Base-by-base conservation (phyloP, 1,140 invertebrate genomes). In the Zophobas atratus region DNA sequence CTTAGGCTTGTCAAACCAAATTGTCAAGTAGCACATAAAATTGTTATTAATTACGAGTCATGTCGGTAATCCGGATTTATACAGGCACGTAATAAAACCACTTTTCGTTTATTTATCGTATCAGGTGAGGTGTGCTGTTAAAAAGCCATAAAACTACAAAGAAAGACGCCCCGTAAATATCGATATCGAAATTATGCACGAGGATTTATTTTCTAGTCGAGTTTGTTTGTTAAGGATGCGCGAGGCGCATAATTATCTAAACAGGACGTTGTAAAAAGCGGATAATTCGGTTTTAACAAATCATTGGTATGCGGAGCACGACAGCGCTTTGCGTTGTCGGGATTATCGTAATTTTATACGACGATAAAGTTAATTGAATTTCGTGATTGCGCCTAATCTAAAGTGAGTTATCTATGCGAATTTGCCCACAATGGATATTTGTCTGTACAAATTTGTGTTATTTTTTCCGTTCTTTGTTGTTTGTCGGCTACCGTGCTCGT, bases 1-100 rank as follows among this genome's bases (percentile, higher is more conserved):
- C 71, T 73, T 73, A 55, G 71, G n/a, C 49, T 39, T 73, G 71
- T 73, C 71, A 73, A 73, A 55, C 71, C 34, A 73, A 67, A 73
- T 73, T 73, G 55, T 73, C 71, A 73, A 53, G 49, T 73, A 73
- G 48, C 60, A 67, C 60, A 67, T 67, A 67, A 67, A 67, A 67
- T 67, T 67, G 60, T 67, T 67, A 67, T 67, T 67, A 67, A 67
- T 67, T 67, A 67, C 60, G 8, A 67, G 60, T 67, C 60, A 67
- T 67, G 60, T 67, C 60, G n/a, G 60, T 67, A 67, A 67, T 67
- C 60, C 60, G 60, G 60, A 67, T 67, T 67, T 67, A 67, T 67
- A 67, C n/a, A 39, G 38, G 38, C 6, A n/a, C 39, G 8, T 5
- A 67, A 67, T 67, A 67, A 67, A 67, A 43, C 8, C 20, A 5